phyloP scores from a whole-genome alignment of 2,888 invertebrate genomes.

The Tridacna crocea region DNA sequence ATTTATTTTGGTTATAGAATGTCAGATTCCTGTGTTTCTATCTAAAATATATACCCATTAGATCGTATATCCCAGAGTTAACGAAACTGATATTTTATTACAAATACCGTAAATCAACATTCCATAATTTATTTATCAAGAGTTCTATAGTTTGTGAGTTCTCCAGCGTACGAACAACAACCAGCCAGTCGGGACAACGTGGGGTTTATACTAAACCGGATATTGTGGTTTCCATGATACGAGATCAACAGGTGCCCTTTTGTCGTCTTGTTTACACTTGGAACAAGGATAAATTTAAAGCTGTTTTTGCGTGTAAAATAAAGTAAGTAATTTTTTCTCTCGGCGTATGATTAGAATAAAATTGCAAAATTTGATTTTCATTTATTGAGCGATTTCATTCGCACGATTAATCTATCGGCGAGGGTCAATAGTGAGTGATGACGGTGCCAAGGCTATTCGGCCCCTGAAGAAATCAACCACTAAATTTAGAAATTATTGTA shows the following conservation, averaged over 20 bases:
- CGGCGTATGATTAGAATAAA: neutral
- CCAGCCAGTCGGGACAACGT: neutral
- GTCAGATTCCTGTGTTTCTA: too few species aligned
- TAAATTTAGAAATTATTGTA: too few species aligned
- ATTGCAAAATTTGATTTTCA: neutral
- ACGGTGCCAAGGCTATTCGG: neutral
- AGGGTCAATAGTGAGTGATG: neutral
- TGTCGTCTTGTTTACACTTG: neutral
- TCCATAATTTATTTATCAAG: neutral
- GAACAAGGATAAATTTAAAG: neutral
- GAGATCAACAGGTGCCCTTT: constrained; percentile 13
- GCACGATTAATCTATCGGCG: neutral
- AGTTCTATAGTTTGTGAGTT: neutral
- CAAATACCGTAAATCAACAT: too few species aligned
- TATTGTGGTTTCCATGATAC: constrained; percentile 10
- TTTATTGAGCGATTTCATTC: neutral
- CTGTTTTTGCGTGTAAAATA: too few species aligned
- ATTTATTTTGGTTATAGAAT: too few species aligned
- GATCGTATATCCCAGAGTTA: too few species aligned
- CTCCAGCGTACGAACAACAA: neutral
- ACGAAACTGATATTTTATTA: too few species aligned
- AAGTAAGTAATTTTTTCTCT: neutral
- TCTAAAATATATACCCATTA: too few species aligned
- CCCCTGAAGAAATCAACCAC: neutral
- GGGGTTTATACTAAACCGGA: constrained; percentile 14